Conservation (phyloP, 2,888 invertebrate genomes). For the Sylvicola cinctus region DNA sequence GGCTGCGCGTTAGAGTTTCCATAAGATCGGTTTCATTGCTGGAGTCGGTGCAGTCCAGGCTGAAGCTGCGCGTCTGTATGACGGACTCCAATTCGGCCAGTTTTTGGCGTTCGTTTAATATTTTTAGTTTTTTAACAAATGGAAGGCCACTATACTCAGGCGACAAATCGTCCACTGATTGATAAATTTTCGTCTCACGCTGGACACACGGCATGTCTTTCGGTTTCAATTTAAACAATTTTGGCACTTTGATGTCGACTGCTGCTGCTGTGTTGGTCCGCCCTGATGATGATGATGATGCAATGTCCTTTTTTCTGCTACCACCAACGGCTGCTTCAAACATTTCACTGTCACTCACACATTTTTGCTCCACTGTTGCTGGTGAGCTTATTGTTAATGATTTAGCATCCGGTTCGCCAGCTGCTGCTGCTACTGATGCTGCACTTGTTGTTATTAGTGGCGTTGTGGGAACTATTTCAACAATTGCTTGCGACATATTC, state of each 20-base stretch:
- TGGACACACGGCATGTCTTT: conserved; percentile 5
- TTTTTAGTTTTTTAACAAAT: conserved; percentile 74
- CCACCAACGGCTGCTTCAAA: neutral
- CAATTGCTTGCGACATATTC: no score
- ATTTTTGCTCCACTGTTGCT: conserved; percentile 3
- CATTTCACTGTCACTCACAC: conserved; percentile 9
- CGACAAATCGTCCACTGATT: conserved; percentile 68
- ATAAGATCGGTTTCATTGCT: conserved; percentile 33
- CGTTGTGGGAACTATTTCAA: conserved; percentile 20
- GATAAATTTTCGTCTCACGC: conserved; percentile 39
- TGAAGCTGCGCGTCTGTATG: conserved; percentile 56
- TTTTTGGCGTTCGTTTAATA: conserved; percentile 72
- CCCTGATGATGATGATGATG: neutral
- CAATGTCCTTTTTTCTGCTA: neutral
- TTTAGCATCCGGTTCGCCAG: neutral
- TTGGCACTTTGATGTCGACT: neutral
- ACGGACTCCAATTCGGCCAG: conserved; percentile 60
- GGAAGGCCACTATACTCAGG: conserved; percentile 73
- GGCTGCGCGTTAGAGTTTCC: conserved; percentile 47
- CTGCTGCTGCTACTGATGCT: conserved; percentile 13
- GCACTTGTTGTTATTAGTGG: conserved; percentile 17
- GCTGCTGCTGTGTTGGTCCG: neutral
- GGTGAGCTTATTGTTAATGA: neutral
- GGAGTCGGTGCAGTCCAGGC: conserved; percentile 48
- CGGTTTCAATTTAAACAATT: conserved; percentile 6